Evolutionary conservation across 1,140 invertebrate species (phyloP).

Genomic region (Charaxes varanes): DNA sequence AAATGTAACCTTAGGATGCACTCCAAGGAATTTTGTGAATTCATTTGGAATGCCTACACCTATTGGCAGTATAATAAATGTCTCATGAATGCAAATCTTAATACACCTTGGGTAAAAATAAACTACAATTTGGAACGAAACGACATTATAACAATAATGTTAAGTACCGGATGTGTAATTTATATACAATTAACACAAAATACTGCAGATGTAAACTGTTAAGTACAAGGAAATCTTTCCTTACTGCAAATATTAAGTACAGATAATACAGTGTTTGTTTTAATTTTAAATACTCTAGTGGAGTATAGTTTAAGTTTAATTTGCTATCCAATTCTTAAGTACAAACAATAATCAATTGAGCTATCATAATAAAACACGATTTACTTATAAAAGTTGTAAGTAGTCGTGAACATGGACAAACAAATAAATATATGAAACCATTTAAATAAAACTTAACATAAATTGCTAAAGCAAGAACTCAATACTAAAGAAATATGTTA

Average conservation of each 20-base stretch:
- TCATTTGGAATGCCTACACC: no score
- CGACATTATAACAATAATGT: no score
- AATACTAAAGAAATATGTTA: constrained; percentile 30
- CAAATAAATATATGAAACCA: constrained; percentile 36
- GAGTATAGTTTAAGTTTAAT: background rate
- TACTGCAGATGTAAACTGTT: no score
- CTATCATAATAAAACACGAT: constrained; percentile 50
- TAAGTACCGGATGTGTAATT: no score
- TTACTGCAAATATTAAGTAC: constrained; percentile 17
- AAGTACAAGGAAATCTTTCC: no score
- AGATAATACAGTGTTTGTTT: constrained; percentile 4
- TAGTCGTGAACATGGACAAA: constrained; percentile 40
- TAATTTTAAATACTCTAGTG: background rate
- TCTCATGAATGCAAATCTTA: no score
- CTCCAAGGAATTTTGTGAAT: no score
- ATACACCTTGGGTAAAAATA: no score
- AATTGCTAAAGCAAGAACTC: constrained; percentile 55
- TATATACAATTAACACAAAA: no score
- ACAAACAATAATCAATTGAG: constrained; percentile 58
- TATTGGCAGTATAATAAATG: no score
- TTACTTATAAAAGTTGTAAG: constrained; percentile 45
- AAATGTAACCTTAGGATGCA: no score
- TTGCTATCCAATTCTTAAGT: constrained; percentile 25
- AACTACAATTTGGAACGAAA: no score
- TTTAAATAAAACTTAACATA: constrained; percentile 32